Conservation (phyloP, 2,797 vertebrate species). For the Amblyraja radiata region DNA sequence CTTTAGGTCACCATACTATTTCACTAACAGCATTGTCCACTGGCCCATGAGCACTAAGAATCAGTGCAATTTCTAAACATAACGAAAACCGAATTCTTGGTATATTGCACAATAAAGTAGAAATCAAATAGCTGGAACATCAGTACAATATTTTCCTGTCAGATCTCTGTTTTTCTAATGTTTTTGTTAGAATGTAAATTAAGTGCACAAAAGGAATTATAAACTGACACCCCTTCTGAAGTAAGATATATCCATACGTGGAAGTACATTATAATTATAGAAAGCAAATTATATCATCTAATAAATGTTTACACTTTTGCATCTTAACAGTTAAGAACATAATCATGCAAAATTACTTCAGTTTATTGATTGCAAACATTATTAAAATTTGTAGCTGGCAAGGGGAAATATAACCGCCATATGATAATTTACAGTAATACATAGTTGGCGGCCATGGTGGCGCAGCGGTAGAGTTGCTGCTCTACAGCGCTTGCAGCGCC, state of each 20-base stretch:
- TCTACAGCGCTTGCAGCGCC: too few relatives aligned
- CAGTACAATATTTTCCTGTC: not conserved
- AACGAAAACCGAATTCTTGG: not conserved
- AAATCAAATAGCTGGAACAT: not conserved
- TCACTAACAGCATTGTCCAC: not conserved
- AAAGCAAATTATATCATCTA: not conserved
- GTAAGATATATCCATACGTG: not conserved
- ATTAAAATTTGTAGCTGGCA: not conserved
- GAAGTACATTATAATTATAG: not conserved
- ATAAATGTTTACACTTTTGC: not conserved
- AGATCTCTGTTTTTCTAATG: not conserved
- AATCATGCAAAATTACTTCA: too few relatives aligned
- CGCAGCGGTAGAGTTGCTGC: too few relatives aligned
- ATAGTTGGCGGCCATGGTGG: too few relatives aligned
- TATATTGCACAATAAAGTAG: not conserved
- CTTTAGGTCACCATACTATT: not conserved
- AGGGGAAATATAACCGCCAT: not conserved
- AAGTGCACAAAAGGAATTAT: not conserved
- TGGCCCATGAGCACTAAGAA: not conserved
- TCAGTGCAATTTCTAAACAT: not conserved
- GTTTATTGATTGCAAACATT: not conserved
- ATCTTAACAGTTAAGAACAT: not conserved
- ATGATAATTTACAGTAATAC: not conserved
- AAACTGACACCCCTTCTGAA: not conserved
- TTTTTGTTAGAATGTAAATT: not conserved